Percentiles rank a stretch among this genome's conserved stretches.
phyloP scores from a whole-genome alignment of 2,888 invertebrate genomes.

The Caradrina clavipalpis region DNA sequence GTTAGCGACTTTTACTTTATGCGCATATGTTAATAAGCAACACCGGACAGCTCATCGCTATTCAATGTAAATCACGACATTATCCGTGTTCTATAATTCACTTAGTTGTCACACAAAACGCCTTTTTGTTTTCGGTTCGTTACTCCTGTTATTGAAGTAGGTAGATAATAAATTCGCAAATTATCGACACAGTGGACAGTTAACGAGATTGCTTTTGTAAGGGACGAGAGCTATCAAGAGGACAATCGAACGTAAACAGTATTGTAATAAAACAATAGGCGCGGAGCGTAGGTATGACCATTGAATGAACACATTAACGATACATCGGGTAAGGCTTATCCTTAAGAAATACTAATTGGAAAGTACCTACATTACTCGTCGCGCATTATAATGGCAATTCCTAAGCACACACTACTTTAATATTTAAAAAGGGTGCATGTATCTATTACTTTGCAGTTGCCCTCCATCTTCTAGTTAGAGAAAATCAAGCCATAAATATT shows the following conservation, averaged over 20 bases:
- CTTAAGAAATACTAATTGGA: neutral
- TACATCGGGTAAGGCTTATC: neutral
- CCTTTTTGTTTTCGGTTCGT: conserved; percentile 17
- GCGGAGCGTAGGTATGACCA: neutral
- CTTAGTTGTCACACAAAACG: conserved; percentile 41
- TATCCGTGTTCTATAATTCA: conserved; percentile 45
- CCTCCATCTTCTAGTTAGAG: neutral
- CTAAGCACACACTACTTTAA: too few species aligned
- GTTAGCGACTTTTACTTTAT: conserved; percentile 54
- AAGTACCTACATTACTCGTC: neutral
- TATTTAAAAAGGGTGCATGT: too few species aligned
- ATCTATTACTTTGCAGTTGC: neutral
- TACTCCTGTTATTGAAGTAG: conserved; percentile 2
- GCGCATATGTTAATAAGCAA: conserved; percentile 54
- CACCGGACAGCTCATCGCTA: conserved; percentile 46
- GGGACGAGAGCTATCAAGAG: conserved; percentile 4
- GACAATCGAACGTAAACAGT: conserved; percentile 21
- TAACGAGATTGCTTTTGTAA: conserved; percentile 31
- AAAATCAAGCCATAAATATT: conserved; percentile 24
- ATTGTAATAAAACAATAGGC: conserved; percentile 30
- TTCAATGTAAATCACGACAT: conserved; percentile 65
- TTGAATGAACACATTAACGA: neutral
- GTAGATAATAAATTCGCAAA: conserved; percentile 33
- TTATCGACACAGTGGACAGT: conserved; percentile 18
- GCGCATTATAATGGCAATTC: too few species aligned